These are phyloP conservation scores for Paragorgia papillata DNA, from an alignment of 92 coral and sea anemone species.

Conservation along the genomic window DNA sequence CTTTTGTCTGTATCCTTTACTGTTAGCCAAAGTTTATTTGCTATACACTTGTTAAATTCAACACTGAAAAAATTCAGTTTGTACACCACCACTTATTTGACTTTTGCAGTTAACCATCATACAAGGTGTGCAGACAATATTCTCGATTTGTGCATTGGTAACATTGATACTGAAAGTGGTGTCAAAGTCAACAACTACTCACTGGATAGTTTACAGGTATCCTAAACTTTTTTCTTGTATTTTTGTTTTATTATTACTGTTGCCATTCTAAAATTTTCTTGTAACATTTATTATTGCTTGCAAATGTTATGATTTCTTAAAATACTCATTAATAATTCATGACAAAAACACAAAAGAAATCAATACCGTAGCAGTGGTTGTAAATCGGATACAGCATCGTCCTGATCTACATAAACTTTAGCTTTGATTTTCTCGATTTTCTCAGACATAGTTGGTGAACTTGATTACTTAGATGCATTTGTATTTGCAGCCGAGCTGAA, in stretches of 20 bases:
- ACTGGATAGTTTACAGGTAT: slow-evolving; percentile 51
- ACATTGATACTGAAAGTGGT: slow-evolving; percentile 39
- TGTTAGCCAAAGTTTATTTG: not conserved
- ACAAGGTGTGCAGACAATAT: slow-evolving; percentile 34
- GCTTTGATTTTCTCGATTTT: too few species aligned
- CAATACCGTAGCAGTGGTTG: too few species aligned
- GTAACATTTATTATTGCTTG: too few species aligned
- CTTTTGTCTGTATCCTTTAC: slow-evolving; percentile 46
- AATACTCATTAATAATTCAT: too few species aligned
- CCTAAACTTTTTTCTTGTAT: not conserved
- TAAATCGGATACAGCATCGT: too few species aligned
- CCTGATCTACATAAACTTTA: too few species aligned
- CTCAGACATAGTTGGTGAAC: too few species aligned
- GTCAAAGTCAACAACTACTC: slow-evolving; percentile 43
- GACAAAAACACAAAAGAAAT: too few species aligned
- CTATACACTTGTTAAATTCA: not conserved
- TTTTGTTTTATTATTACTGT: not conserved
- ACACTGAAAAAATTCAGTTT: not conserved
- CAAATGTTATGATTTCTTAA: too few species aligned
- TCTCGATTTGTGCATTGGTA: slow-evolving; percentile 45
- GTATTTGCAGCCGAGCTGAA: too few species aligned
- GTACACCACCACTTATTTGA: slow-evolving; percentile 4
- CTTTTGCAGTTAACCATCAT: slow-evolving; percentile 11
- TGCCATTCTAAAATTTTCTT: too few species aligned
- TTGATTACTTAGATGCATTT: too few species aligned